Conservation (phyloP, 2,797 vertebrate species). For the Chromis chromis region DNA sequence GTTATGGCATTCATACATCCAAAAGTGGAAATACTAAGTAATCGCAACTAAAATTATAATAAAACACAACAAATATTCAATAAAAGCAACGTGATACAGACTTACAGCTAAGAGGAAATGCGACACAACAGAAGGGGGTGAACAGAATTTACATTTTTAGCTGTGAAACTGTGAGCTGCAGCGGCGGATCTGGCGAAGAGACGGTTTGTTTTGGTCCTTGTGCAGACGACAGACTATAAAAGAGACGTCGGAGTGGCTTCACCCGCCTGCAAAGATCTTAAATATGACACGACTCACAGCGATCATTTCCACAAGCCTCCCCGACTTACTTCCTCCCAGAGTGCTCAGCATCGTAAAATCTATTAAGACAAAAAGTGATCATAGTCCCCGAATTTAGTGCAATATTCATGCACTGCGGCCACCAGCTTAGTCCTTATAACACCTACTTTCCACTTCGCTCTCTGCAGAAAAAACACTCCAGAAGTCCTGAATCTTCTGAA, state of each 20-base stretch:
- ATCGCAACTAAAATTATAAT: constrained; percentile 52
- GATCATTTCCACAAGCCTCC: constrained; percentile 40
- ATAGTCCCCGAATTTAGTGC: constrained; percentile 36
- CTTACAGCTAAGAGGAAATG: constrained; percentile 33
- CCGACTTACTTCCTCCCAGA: constrained; percentile 25
- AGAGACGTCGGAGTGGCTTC: constrained; percentile 32
- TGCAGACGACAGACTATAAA: constrained; percentile 50
- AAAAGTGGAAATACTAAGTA: constrained; percentile 46
- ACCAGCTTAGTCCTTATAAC: constrained; percentile 56
- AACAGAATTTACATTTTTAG: constrained; percentile 45
- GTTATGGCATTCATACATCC: constrained; percentile 57
- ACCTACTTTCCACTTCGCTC: constrained; percentile 44
- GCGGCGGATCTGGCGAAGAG: constrained; percentile 40
- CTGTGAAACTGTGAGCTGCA: constrained; percentile 51
- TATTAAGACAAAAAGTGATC: constrained; percentile 52
- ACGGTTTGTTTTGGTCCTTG: constrained; percentile 54
- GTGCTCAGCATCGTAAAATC: constrained; percentile 40
- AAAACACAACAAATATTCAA: constrained; percentile 54
- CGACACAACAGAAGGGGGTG: constrained; percentile 32
- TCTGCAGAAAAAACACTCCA: constrained; percentile 56
- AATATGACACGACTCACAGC: constrained; percentile 60
- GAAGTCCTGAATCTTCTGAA: constrained; percentile 48
- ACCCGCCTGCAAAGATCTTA: constrained; percentile 51
- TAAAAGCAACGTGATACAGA: constrained; percentile 46
- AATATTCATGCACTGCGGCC: constrained; percentile 45